Conservation (phyloP, 2,888 invertebrate species). For the Theodoxus fluviatilis region DNA sequence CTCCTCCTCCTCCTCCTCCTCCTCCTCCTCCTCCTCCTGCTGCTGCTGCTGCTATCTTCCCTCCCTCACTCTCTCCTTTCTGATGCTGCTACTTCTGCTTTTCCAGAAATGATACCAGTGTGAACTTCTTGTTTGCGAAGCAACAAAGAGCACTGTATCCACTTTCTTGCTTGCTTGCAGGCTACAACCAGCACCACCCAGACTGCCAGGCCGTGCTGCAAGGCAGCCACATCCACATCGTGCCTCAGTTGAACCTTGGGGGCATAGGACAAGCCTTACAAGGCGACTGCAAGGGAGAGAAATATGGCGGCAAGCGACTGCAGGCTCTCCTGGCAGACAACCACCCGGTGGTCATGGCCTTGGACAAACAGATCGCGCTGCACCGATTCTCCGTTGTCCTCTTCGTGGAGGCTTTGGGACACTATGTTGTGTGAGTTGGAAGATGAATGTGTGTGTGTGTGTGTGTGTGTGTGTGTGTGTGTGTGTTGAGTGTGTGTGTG, state of each 20-base stretch:
- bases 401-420: constrained; percentile 78
- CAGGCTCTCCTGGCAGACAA: constrained; percentile 34
- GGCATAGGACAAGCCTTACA: constrained; percentile 66
- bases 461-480: too few relatives aligned
- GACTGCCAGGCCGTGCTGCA: constrained; percentile 73
- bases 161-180: constrained; percentile 60
- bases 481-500: too few relatives aligned
- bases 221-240: constrained; percentile 79
- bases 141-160: background rate
- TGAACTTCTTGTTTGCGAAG: background rate
- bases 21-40: too few relatives aligned
- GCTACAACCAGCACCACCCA: constrained; percentile 72
- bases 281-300: constrained; percentile 51
- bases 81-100: too few relatives aligned
- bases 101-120: background rate
- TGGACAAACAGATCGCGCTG: constrained; percentile 73
- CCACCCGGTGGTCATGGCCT: constrained; percentile 64
- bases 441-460: too few relatives aligned
- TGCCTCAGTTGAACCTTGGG: constrained; percentile 75
- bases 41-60: too few relatives aligned
- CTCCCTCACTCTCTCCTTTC: too few relatives aligned
- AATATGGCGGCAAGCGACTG: constrained; percentile 40
- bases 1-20: too few relatives aligned
- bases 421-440: constrained; percentile 71
- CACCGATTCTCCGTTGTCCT: constrained; percentile 78